Evolutionary conservation across 1,140 invertebrate species (phyloP), one percentile per base, ranked within the genome.

Genomic region (Listronotus oregonensis): DNA sequence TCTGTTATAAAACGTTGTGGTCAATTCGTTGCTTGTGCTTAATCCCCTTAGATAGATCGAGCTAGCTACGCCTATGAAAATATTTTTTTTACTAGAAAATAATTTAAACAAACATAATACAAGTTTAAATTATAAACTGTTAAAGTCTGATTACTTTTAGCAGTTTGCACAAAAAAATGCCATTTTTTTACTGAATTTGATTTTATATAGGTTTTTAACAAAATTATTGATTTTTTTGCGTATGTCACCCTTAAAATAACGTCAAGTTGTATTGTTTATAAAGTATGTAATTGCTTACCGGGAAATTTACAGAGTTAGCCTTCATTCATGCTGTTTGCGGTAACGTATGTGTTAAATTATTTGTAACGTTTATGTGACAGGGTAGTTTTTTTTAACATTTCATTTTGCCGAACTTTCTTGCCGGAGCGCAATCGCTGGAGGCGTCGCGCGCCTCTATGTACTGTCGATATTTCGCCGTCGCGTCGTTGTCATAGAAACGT

Each of bases 281-380:
- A 46, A 15, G 11, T 12, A 54, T 21, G 6, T 17, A 57, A 12
- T 14, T n/a, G 15, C 54, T 71, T 57, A 79, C 78, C 72, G 78
- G 75, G 51, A 78, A 70, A 72, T 77, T 77, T 63, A 74, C 72
- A 71, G 69, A 76, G 66, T 75, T 78, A 66, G 71, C 64, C 78
- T 77, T 78, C 78, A 79, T 79, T 79, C 78, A 79, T 77, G 76
- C 75, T 75, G 56, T 69, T 74, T 73, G 60, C 34, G 40, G 31
- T 18, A 44, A 43, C 66, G 15, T 44, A 21, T 47, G 32, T 14
- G 3, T 44, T 31, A 57, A 57, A 57, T 7, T 31, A n/a, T 12
- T 15, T 27, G 12, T 14, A 14, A 40, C 43, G 11, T 9, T 57
- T 5, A 17, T 10, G 12, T 46, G 7, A 17, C 9, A 21, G 42